These are phyloP conservation scores for Heliconius ismenius DNA, from an alignment of 2,888 invertebrate genomes.

Conservation along the genomic window DNA sequence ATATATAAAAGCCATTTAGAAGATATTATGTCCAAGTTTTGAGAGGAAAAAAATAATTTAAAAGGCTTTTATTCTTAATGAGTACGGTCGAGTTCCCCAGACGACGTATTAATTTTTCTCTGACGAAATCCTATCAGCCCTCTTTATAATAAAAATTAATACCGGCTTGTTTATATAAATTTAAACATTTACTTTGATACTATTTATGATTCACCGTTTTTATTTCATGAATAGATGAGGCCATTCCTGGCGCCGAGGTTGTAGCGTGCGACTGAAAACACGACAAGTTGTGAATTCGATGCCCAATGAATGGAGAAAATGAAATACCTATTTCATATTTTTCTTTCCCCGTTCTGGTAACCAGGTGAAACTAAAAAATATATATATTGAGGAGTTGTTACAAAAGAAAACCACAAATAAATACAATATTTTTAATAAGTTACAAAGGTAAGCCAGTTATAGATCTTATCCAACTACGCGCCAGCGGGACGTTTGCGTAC, in stretches of 20 bases:
- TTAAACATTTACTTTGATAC: slow-evolving; percentile 1
- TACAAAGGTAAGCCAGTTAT: slow-evolving; percentile 68
- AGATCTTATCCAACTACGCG: slow-evolving; percentile 66
- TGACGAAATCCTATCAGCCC: slow-evolving; percentile 39
- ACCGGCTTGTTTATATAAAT: slow-evolving; percentile 26
- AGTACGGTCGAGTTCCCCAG: slow-evolving; percentile 32
- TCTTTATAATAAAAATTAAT: slow-evolving; percentile 33
- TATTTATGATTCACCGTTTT: not conserved
- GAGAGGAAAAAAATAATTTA: slow-evolving; percentile 22
- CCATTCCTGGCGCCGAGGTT: no score
- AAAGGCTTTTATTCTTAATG: slow-evolving; percentile 34
- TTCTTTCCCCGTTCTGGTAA: no score
- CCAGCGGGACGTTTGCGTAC: slow-evolving; percentile 72
- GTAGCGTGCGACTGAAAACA: no score
- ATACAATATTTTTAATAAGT: slow-evolving; percentile 4
- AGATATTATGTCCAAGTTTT: slow-evolving; percentile 18
- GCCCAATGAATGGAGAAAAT: no score
- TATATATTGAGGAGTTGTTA: not conserved
- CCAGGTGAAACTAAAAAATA: no score
- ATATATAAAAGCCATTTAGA: not conserved
- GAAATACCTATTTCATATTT: no score
- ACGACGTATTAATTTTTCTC: slow-evolving; percentile 40
- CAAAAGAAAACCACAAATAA: not conserved
- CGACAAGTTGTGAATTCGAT: no score
- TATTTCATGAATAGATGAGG: no score